Base-by-base conservation (phyloP, 2,113 vertebrate genomes). In the Bungarus multicinctus region DNA sequence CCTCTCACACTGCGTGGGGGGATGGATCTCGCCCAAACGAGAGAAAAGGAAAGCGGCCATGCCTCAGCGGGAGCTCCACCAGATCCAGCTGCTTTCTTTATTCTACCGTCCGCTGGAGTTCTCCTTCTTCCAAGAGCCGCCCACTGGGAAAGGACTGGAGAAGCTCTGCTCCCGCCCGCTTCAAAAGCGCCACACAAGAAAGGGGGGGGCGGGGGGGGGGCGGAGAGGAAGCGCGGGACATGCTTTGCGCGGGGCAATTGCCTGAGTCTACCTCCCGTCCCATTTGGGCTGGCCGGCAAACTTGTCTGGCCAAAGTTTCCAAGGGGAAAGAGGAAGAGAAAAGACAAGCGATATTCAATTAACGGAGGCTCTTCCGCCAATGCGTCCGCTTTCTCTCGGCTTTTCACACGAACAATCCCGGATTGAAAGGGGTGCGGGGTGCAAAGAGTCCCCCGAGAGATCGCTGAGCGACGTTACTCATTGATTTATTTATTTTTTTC, bases 111-210 rank as follows among this genome's bases (percentile, higher is more conserved):
- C 12, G 74, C 39, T 45, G 2, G 1, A 4, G 60, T 16, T 23
- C 87, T 53, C 10, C 89, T 25, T 52, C 12, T 60, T 43, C 16
- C 20, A 45, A 93, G 91, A 14, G 90, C 64, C 94, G 92, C 91
- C 95, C 94, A 92, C 47, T 86, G 45, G 1, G 34, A 57, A 87
- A 87, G 88, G 74, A 39, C 74, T 81, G 74, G 54, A 1, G 89
- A 69, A 2, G 85, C 81, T 57, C 81, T 1, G 85, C 60, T 86
- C 89, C 93, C 55, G 87, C 52, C 86, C 25, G 45, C 87, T 39
- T 92, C 93, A 91, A 92, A 89, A 45, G 2, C 88, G 23, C 55
- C n/a, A 14, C 23, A 25, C 81, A 16, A 90, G 39, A 58, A 58
- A 54, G 69, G 2, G 87, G n/a, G 43, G 89, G 88, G n/a, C n/a